Evolutionary conservation across 2,888 invertebrate genomes (phyloP).

Genomic region (Phanerotoma sp.): DNA sequence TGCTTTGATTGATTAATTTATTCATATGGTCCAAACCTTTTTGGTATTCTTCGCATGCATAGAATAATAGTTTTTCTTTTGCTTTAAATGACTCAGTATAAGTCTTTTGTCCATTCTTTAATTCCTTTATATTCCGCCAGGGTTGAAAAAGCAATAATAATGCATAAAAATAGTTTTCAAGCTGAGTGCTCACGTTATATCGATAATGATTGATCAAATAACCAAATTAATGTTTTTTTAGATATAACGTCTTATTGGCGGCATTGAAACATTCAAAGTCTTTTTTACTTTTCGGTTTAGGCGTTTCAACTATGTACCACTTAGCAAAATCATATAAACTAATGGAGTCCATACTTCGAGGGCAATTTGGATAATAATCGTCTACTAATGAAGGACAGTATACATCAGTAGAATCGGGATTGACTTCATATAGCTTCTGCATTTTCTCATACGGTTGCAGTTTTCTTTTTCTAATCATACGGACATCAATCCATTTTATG

Average conservation of each 20-base stretch:
- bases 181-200: conserved; percentile 25
- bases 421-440: not conserved
- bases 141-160: conserved; percentile 33
- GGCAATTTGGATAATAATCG: conserved; percentile 3
- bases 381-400: not conserved
- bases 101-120: conserved; percentile 22
- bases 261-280: conserved; percentile 20
- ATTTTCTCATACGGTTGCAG: conserved; percentile 5
- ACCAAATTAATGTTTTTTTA: conserved; percentile 33
- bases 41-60: conserved; percentile 25
- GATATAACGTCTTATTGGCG: conserved; percentile 21
- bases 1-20: not conserved
- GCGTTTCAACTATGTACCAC: conserved; percentile 19
- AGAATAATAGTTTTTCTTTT: conserved; percentile 20
- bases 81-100: conserved; percentile 29
- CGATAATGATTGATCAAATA: conserved; percentile 42
- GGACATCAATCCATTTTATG: conserved; percentile 18
- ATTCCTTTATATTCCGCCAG: conserved; percentile 29
- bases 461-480: conserved; percentile 8
- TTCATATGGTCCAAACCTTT: conserved; percentile 5
- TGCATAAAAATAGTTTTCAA: conserved; percentile 30
- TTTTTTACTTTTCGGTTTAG: not conserved
- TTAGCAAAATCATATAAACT: conserved; percentile 28
- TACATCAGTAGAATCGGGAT: not conserved
- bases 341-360: not conserved